Conservation (phyloP, 1,140 invertebrate species). For the Cherax quadricarinatus region DNA sequence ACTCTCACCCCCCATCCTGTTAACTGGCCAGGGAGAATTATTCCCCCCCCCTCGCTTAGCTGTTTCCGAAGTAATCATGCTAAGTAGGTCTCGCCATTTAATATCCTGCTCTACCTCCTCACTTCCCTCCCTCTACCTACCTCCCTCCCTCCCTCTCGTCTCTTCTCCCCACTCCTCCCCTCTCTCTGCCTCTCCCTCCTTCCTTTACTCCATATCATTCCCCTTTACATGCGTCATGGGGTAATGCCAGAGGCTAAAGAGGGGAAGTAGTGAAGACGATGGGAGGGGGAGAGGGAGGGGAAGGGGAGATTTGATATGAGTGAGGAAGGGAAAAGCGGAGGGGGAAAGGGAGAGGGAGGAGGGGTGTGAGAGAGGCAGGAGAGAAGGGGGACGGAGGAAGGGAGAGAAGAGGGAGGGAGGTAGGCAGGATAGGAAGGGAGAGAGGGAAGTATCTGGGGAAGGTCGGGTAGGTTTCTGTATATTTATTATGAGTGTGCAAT, state of each 20-base stretch:
- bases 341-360: not conserved
- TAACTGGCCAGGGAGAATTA: conserved; percentile 23
- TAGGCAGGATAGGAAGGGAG: too few relatives aligned
- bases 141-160: not conserved
- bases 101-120: conserved; percentile 32
- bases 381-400: too few relatives aligned
- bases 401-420: too few relatives aligned
- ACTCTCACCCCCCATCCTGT: not conserved
- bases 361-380: too few relatives aligned
- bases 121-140: not conserved
- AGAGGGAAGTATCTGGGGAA: too few relatives aligned
- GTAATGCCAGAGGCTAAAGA: not conserved
- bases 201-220: not conserved
- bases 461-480: too few relatives aligned
- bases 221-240: not conserved
- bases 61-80: conserved; percentile 59
- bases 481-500: not conserved
- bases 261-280: not conserved
- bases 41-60: conserved; percentile 1
- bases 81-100: conserved; percentile 52
- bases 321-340: not conserved
- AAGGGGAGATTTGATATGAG: not conserved
- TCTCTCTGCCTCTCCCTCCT: not conserved
- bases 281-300: not conserved
- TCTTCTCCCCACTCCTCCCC: not conserved